phyloP scores from a whole-genome alignment of 2,113 vertebrate species.

The Cephalopholis sonnerati region DNA sequence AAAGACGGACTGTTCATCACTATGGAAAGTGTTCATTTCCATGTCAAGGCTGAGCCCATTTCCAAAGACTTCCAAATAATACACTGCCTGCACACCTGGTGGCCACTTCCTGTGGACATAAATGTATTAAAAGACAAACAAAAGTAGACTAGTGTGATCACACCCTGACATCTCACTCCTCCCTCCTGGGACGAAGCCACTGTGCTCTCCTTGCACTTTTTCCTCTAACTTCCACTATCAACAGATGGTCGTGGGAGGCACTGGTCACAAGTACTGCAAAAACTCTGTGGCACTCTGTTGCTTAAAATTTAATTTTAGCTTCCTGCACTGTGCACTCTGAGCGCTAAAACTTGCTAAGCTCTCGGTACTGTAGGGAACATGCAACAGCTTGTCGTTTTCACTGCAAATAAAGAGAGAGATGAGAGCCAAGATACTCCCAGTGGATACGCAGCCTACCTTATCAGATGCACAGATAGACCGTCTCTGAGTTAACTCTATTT shows the following conservation, averaged over 20 bases:
- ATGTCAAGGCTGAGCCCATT: not conserved
- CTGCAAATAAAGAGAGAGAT: constrained; percentile 51
- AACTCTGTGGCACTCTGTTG: not conserved
- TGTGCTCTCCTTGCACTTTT: constrained; percentile 1
- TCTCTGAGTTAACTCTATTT: constrained; percentile 46
- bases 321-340: constrained; percentile 21
- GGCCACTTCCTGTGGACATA: not conserved
- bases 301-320: constrained; percentile 55
- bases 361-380: constrained; percentile 22
- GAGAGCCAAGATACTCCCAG: constrained; percentile 29
- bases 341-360: constrained; percentile 34
- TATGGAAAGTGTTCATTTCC: not conserved
- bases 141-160: not conserved
- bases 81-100: not conserved
- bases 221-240: constrained; percentile 34
- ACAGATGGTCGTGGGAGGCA: constrained; percentile 57
- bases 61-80: not conserved
- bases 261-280: constrained; percentile 41
- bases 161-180: not conserved
- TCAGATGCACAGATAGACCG: constrained; percentile 46
- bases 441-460: constrained; percentile 21
- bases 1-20: not conserved
- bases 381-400: constrained; percentile 53
- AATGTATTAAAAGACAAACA: not conserved
- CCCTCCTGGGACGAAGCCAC: not conserved